Evolutionary conservation across 1,140 invertebrate species (phyloP).

Genomic region (Procambarus clarkii): DNA sequence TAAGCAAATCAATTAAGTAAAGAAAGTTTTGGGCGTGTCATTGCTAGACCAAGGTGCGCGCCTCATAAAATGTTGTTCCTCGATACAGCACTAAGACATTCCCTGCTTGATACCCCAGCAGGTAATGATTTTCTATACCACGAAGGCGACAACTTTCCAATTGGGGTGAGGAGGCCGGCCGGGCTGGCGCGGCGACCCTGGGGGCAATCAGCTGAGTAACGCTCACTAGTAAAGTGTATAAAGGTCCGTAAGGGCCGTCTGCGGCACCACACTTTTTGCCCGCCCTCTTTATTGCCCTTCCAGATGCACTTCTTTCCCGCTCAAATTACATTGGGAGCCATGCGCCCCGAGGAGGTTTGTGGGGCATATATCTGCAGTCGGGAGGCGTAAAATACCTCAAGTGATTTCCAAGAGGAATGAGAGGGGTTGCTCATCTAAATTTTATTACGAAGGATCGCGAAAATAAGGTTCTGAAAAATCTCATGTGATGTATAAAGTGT

Average conservation of each 20-base stretch:
- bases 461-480: too few species aligned
- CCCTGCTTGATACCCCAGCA: conserved; percentile 12
- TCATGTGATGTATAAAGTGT: too few species aligned
- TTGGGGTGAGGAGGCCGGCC: not conserved
- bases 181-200: too few species aligned
- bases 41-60: not conserved
- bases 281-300: not conserved
- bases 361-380: not conserved
- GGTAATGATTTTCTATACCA: conserved; percentile 41
- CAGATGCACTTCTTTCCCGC: not conserved
- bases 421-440: not conserved
- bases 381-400: not conserved
- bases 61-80: conserved; percentile 15
- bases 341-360: not conserved
- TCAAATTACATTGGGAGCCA: not conserved
- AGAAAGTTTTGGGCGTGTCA: too few species aligned
- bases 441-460: too few species aligned
- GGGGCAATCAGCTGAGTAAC: conserved; percentile 1
- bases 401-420: not conserved
- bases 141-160: conserved; percentile 32
- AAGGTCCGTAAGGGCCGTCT: not conserved
- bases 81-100: conserved; percentile 28
- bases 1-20: too few species aligned
- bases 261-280: not conserved
- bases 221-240: conserved; percentile 5